phyloP scores from a whole-genome alignment of 2,113 vertebrate genomes.

The Nannobrachium achirus region DNA sequence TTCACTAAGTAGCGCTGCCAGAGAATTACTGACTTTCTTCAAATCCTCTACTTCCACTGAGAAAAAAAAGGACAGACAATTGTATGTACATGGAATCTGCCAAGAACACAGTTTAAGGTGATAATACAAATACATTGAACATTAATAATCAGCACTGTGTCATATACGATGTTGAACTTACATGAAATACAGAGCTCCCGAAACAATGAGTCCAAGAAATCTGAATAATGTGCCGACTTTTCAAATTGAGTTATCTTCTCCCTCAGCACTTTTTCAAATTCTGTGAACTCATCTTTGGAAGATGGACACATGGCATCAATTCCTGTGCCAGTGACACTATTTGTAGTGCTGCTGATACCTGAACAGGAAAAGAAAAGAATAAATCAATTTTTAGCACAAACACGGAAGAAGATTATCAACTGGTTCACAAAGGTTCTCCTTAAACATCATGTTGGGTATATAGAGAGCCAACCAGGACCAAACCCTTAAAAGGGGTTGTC shows the following conservation, averaged over 20 bases:
- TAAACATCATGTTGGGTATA: no score
- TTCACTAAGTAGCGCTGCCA: constrained; percentile 96
- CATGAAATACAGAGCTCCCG: constrained; percentile 95
- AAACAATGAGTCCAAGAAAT: constrained; percentile 93
- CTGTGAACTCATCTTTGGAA: constrained; percentile 97
- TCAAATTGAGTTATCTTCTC: constrained; percentile 95
- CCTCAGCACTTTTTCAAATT: constrained; percentile 94
- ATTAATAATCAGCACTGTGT: neutral
- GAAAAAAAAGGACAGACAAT: neutral
- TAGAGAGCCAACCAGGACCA: no score
- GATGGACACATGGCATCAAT: constrained; percentile 96
- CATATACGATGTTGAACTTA: constrained; percentile 72
- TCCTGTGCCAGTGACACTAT: constrained; percentile 83
- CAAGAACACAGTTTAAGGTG: neutral
- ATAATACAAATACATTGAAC: neutral
- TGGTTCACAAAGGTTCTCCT: no score
- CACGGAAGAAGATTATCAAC: neutral
- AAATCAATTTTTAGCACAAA: neutral
- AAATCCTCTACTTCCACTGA: constrained; percentile 97
- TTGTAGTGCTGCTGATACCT: constrained; percentile 81
- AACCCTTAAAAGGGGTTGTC: no score
- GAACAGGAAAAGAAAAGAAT: neutral
- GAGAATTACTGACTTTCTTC: constrained; percentile 95
- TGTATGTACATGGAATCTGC: neutral
- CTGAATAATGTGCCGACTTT: constrained; percentile 92